Conservation (phyloP, 2,888 invertebrate genomes). For the Rotaria sp. region DNA sequence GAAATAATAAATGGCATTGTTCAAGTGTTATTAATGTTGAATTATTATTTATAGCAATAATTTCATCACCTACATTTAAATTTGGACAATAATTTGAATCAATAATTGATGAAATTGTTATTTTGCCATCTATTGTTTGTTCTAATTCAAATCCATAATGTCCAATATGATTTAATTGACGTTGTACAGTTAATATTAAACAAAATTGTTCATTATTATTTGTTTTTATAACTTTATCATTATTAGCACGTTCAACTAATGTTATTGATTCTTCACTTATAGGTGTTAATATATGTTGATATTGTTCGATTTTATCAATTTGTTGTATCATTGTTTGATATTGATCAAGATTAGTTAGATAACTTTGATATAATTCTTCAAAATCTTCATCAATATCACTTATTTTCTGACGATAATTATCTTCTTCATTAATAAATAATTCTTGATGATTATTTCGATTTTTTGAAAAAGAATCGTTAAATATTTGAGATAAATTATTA, state of each 20-base stretch:
- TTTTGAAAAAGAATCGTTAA: background rate
- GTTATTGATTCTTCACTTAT: background rate
- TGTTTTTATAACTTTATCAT: too few species aligned
- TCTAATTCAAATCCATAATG: background rate
- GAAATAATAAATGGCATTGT: background rate
- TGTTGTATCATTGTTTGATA: background rate
- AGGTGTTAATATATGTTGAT: background rate
- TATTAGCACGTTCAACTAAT: background rate
- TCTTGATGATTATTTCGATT: background rate
- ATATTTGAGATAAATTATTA: background rate
- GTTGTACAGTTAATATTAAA: background rate
- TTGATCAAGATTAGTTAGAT: background rate
- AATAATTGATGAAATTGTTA: background rate
- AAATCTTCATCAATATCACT: background rate
- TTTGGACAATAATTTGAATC: background rate
- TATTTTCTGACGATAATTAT: background rate
- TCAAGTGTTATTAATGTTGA: background rate
- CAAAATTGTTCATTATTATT: background rate
- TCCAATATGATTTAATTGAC: background rate
- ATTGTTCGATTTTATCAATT: background rate
- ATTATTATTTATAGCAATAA: background rate
- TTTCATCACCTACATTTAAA: background rate
- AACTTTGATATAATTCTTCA: background rate
- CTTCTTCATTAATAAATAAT: background rate
- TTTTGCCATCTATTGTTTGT: background rate